A percentile compares a stretch with the other conserved stretches of the same genome.
phyloP scores from a whole-genome alignment of 2,113 vertebrate species.

The Xiphophorus maculatus region DNA sequence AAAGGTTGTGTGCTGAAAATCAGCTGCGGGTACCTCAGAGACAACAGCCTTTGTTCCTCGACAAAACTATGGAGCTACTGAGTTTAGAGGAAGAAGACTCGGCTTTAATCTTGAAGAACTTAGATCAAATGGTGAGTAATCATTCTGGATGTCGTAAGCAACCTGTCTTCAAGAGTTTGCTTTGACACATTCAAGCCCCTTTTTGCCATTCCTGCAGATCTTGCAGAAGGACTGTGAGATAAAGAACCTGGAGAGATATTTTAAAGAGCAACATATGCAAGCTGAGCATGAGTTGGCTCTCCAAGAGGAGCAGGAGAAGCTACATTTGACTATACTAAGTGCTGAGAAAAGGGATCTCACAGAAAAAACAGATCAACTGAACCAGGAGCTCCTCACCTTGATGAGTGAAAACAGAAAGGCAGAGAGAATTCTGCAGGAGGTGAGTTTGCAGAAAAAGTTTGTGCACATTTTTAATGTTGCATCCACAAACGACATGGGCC shows the following conservation, averaged over 20 bases:
- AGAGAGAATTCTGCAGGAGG: conserved; percentile 83
- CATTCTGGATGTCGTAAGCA: neutral
- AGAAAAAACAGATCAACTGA: conserved; percentile 74
- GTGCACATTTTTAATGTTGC: neutral
- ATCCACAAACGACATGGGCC: neutral
- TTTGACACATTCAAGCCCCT: neutral
- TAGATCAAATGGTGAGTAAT: conserved; percentile 78
- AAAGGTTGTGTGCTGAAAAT: conserved; percentile 72
- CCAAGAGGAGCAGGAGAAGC: conserved; percentile 69
- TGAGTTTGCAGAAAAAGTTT: conserved; percentile 42
- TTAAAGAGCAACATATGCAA: conserved; percentile 49
- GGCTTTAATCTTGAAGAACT: conserved; percentile 38
- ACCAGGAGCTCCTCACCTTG: conserved; percentile 69
- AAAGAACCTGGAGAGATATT: conserved; percentile 70
- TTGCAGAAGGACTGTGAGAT: conserved; percentile 75
- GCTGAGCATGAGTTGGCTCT: conserved; percentile 42
- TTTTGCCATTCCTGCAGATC: conserved; percentile 71
- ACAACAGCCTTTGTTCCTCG: conserved; percentile 48
- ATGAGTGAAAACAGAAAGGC: conserved; percentile 74
- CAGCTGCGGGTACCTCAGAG: conserved; percentile 67
- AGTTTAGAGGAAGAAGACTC: conserved; percentile 66
- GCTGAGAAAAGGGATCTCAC: conserved; percentile 64
- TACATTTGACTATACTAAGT: conserved; percentile 44
- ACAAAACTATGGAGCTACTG: conserved; percentile 54
- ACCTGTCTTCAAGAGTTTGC: neutral